phyloP scores from a whole-genome alignment of 2,888 invertebrate species.

The Melieria omissa region DNA sequence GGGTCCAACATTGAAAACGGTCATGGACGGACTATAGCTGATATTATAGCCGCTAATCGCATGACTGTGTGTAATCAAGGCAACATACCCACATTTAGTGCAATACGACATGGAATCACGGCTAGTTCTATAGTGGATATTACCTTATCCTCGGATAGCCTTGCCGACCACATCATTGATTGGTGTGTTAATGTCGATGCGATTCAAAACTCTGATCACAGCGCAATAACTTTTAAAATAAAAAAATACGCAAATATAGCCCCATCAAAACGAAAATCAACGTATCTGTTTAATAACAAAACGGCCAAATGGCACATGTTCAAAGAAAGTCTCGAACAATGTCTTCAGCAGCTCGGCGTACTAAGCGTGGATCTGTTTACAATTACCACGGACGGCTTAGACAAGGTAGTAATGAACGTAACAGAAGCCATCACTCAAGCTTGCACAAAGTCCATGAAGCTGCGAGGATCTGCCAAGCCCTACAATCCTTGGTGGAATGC shows the following conservation, averaged over 20 bases:
- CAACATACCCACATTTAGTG: neutral
- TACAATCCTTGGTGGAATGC: neutral
- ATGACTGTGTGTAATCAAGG: neutral
- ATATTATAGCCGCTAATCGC: conserved; percentile 1
- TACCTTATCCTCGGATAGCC: neutral
- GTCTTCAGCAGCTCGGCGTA: neutral
- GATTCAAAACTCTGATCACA: too few relatives aligned
- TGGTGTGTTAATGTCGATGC: too few relatives aligned
- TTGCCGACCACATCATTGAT: too few relatives aligned
- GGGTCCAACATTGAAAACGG: neutral
- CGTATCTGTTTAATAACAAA: too few relatives aligned
- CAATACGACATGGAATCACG: neutral
- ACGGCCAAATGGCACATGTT: too few relatives aligned
- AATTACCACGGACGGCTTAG: neutral
- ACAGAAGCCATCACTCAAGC: neutral
- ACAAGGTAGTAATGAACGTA: neutral
- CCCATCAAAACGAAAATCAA: too few relatives aligned
- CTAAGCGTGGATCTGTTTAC: neutral
- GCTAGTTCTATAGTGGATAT: neutral
- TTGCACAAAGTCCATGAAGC: neutral
- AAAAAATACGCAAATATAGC: too few relatives aligned
- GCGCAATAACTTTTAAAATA: too few relatives aligned
- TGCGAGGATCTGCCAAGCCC: neutral
- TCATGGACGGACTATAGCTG: conserved; percentile 1
- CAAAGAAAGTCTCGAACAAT: too few relatives aligned